phyloP scores from a whole-genome alignment of 1,140 invertebrate species.

The Drosophila aff. region DNA sequence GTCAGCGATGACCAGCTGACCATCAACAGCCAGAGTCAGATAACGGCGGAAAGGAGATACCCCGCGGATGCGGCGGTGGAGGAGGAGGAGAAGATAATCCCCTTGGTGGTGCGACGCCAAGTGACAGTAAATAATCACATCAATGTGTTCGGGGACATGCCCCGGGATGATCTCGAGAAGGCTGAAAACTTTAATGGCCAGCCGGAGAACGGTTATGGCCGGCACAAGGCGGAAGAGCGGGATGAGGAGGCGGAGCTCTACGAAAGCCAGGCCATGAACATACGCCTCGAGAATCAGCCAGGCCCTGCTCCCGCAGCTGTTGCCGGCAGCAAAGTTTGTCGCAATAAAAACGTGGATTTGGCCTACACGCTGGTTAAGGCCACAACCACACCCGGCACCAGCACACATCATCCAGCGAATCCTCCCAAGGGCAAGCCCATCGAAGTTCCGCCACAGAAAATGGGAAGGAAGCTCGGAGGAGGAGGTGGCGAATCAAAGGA shows the following conservation, averaged over 20 bases:
- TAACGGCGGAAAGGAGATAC: constrained; percentile 5
- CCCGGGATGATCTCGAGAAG: constrained; percentile 21
- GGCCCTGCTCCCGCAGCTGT: constrained; percentile 35
- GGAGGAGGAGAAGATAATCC: constrained; percentile 5
- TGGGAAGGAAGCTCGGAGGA: constrained; percentile 51
- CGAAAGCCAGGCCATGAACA: constrained; percentile 73
- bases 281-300: constrained; percentile 63
- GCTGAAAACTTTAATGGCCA: constrained; percentile 53
- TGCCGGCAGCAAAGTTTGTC: constrained; percentile 73
- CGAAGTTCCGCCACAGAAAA: constrained; percentile 57
- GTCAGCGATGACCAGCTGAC: constrained; percentile 48
- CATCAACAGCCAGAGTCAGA: constrained; percentile 69
- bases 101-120: constrained; percentile 41
- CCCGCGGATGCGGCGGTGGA: background rate
- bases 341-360: constrained; percentile 85
- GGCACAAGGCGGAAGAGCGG: constrained; percentile 1
- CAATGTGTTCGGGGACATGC: constrained; percentile 59
- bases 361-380: constrained; percentile 80
- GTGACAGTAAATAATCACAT: constrained; percentile 85
- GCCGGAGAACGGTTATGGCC: constrained; percentile 29
- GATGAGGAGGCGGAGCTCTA: constrained; percentile 16
- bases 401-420: constrained; percentile 14
- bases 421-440: constrained; percentile 43
- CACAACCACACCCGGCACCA: constrained; percentile 3
- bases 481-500: constrained; percentile 10